Base-by-base conservation (phyloP, 2,888 invertebrate species). In the Napeogenes sylphis region DNA sequence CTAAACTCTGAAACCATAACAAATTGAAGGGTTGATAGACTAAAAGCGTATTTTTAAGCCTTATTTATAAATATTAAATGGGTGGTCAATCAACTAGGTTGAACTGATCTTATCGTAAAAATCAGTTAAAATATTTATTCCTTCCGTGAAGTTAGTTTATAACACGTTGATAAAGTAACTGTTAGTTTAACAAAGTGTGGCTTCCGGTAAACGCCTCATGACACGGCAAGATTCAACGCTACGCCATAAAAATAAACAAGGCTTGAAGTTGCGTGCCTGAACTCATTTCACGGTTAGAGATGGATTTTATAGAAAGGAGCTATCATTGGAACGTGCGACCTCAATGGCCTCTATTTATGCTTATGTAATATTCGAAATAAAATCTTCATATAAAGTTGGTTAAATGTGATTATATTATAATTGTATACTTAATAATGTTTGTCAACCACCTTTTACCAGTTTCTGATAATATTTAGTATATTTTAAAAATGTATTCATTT, bases 201-300 rank as follows among this genome's bases (percentile, higher is more conserved):
- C 55, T 67, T 69, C 73, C 67, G 65, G 62, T 64, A 61, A 68
- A 70, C 66, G 62, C 68, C 66, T 60, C 66, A 55, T 69, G 70
- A 66, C 70, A 69, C 65, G 67, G 65, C 60, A 66, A 70, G 10
- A 64, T 57, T 64, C 54, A 63, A 61, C 56, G 65, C 59, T 47
- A 54, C 63, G 67, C 62, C 68, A 67, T 70, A 70, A 67, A 69
- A 71, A 74, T 71, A 74, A 63, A 65, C 59, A 65, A 61, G 56
- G 46, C 38, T 62, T 55, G 62, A 67, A 62, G 69, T 75, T 71
- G 75, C 76, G 75, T 77, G 75, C 59, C 61, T 64, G 68, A 72
- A 70, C 69, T 68, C 74, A 72, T 76, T 76, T 71, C 62, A 71
- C 65, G 65, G 64, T 66, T 63, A 30, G 58, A 58, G 66, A 68